Evolutionary conservation across 2,113 vertebrate species (phyloP).

Genomic region (Dendropsophus ebraccatus): DNA sequence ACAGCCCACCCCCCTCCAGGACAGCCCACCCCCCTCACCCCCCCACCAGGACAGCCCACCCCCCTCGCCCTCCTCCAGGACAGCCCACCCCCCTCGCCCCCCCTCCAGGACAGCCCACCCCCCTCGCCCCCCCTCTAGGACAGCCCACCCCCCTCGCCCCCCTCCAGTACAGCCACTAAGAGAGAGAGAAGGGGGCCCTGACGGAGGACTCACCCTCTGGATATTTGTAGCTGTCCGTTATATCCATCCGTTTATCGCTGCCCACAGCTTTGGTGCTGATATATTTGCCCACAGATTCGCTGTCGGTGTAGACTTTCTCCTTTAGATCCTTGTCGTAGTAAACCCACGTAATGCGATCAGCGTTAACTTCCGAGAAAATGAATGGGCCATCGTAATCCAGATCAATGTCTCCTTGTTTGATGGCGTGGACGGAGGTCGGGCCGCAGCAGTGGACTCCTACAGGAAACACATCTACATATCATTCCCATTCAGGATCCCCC

Average conservation of each 20-base stretch:
- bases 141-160: too few relatives aligned
- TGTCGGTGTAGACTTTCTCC: constrained; percentile 65
- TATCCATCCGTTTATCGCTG: constrained; percentile 65
- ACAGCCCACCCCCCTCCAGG: too few relatives aligned
- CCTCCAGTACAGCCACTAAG: too few relatives aligned
- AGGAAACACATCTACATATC: too few relatives aligned
- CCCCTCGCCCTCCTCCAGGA: too few relatives aligned
- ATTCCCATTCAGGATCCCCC: too few relatives aligned
- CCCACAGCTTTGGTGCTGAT: constrained; percentile 72
- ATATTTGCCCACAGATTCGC: constrained; percentile 60
- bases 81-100: too few relatives aligned
- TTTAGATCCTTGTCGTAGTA: constrained; percentile 61
- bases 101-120: too few relatives aligned
- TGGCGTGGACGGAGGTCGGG: constrained; percentile 67
- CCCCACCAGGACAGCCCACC: too few relatives aligned
- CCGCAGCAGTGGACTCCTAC: constrained; percentile 70
- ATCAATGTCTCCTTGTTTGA: constrained; percentile 68
- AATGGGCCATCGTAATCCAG: constrained; percentile 68
- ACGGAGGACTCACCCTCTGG: constrained; percentile 64
- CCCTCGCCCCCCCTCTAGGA: too few relatives aligned
- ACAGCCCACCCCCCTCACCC: too few relatives aligned
- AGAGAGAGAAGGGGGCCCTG: too few relatives aligned
- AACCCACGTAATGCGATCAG: constrained; percentile 76
- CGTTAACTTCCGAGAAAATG: constrained; percentile 72
- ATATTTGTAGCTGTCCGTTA: constrained; percentile 71